phyloP scores from a whole-genome alignment of 1,140 invertebrate genomes.

The Agraylea sexmaculata region DNA sequence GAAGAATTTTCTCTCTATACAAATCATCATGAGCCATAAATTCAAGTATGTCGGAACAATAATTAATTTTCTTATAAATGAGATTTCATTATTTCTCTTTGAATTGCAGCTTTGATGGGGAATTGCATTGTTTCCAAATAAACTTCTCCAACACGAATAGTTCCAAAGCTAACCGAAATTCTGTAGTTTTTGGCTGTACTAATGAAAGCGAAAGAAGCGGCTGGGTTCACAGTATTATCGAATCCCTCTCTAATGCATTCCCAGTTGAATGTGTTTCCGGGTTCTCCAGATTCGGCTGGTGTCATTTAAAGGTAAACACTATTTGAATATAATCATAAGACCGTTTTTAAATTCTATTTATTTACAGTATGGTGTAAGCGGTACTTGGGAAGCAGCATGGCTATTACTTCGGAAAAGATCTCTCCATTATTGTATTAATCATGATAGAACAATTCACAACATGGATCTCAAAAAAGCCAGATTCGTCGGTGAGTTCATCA shows the following conservation, averaged over 20 bases:
- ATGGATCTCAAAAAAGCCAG: conserved; percentile 71
- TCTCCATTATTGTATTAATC: conserved; percentile 51
- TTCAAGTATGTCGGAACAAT: conserved; percentile 9
- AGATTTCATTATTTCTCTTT: not conserved
- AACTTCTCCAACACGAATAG: conserved; percentile 6
- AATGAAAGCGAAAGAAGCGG: conserved; percentile 10
- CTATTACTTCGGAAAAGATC: conserved; percentile 56
- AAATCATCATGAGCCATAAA: conserved; percentile 9
- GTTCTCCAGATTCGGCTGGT: conserved; percentile 15
- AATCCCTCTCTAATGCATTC: conserved; percentile 3
- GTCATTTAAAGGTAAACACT: conserved; percentile 12
- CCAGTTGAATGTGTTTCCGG: conserved; percentile 6
- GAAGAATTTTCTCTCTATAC: conserved; percentile 11
- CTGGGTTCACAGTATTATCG: conserved; percentile 9
- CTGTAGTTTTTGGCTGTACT: conserved; percentile 9
- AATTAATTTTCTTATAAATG: conserved; percentile 1
- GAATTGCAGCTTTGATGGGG: conserved; percentile 8
- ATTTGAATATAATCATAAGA: not conserved
- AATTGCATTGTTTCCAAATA: conserved; percentile 13
- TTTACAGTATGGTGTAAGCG: conserved; percentile 30
- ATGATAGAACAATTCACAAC: conserved; percentile 42
- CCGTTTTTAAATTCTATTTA: too few species aligned
- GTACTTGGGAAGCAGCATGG: conserved; percentile 65
- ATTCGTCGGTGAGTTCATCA: conserved; percentile 50
- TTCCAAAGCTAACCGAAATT: conserved; percentile 5